Evolutionary conservation across 2,113 vertebrate species (phyloP).

Genomic region (Hemichromis elongatus): DNA sequence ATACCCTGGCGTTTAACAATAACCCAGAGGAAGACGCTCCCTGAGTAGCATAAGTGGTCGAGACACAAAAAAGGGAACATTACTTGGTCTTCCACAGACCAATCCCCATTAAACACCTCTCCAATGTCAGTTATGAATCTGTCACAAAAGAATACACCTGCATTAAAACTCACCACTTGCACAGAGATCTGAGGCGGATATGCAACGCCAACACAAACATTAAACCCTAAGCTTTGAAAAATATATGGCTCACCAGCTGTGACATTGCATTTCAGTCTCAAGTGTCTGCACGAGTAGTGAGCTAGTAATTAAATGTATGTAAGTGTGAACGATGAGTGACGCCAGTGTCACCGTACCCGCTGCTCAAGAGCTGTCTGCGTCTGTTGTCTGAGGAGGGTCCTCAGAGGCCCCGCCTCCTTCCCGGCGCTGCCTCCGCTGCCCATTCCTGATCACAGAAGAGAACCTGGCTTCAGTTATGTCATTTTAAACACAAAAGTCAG

Average conservation of each 20-base stretch:
- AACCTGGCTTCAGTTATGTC: slow-evolving; percentile 5
- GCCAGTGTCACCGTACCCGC: slow-evolving; percentile 79
- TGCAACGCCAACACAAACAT: not conserved
- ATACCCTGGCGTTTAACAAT: slow-evolving; percentile 68
- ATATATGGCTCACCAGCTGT: not conserved
- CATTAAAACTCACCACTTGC: not conserved
- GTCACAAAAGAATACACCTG: not conserved
- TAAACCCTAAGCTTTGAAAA: not conserved
- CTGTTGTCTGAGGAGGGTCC: slow-evolving; percentile 93
- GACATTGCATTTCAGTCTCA: not conserved
- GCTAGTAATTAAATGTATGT: not conserved
- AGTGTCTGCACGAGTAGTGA: not conserved
- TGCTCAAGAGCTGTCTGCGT: slow-evolving; percentile 94
- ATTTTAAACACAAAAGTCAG: not conserved
- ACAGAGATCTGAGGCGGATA: not conserved
- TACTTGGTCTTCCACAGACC: slow-evolving; percentile 47
- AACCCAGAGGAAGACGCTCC: slow-evolving; percentile 74
- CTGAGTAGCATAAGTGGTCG: slow-evolving; percentile 63
- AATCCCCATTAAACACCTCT: not conserved
- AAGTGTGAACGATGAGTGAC: not conserved
- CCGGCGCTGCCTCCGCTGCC: slow-evolving; percentile 95
- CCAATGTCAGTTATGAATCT: not conserved
- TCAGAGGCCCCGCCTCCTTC: slow-evolving; percentile 93
- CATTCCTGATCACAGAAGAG: slow-evolving; percentile 83
- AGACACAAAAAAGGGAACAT: slow-evolving; percentile 56